Base-by-base conservation (phyloP, 2,113 vertebrate genomes). In the Corapipo altera region DNA sequence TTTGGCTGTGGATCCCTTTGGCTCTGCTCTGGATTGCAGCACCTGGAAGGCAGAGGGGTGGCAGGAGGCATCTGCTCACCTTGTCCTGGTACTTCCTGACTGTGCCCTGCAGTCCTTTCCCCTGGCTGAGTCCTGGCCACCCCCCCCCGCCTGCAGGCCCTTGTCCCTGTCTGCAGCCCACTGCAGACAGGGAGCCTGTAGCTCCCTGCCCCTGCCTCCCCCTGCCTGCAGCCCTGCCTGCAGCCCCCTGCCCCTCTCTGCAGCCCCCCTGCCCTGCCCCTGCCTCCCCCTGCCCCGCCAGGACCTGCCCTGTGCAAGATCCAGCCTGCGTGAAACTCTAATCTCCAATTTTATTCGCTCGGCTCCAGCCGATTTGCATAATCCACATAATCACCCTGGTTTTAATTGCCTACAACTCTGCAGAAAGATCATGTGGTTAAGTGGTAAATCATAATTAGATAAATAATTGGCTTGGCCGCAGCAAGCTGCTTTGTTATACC, bases 391-490 rank as follows among this genome's bases (percentile, higher is more conserved):
- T 99, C 98, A 98, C 98, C 98, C 98, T 48, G 97, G 98, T 98
- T 99, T 99, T 98, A 99, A 98, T 98, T 99, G 98, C 98, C 98
- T 98, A 97, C 98, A 98, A 98, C 98, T 98, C 98, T 96, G 97
- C 97, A 97, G 97, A 98, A 98, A 98, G 98, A 99, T 99, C 99
- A 98, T 98, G 98, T 98, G 98, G 98, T 99, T 99, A 99, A 99
- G 98, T 99, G 98, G 98, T 99, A 99, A 99, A 98, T 99, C 98
- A 99, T 99, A 99, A 99, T 99, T 99, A 99, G 98, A 99, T 98
- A 98, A 99, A 99, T 99, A 99, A 99, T 99, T 99, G 98, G 97
- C 98, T 99, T 99, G 98, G 99, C 98, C 98, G 98, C 98, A 98
- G 98, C 99, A 99, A 99, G 99, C 99, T 99, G 99, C 98, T 98